phyloP scores from a whole-genome alignment of 2,113 vertebrate genomes.

The Grammomys dolichurus region DNA sequence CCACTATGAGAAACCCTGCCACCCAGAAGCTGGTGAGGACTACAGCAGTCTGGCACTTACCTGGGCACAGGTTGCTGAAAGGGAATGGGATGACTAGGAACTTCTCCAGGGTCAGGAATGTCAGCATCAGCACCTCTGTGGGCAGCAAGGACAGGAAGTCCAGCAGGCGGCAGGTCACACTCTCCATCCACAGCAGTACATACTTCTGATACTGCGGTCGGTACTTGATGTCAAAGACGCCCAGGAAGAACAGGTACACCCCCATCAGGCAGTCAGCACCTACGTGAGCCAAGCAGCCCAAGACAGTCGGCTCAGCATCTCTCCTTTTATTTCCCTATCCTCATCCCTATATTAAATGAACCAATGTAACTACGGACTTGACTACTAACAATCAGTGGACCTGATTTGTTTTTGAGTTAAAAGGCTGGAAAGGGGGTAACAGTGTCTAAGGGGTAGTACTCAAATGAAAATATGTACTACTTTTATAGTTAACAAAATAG shows the following conservation, averaged over 20 bases:
- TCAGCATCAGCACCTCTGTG: conserved; percentile 89
- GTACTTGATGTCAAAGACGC: conserved; percentile 91
- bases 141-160: conserved; percentile 92
- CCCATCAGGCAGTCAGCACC: conserved; percentile 94
- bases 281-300: conserved; percentile 69
- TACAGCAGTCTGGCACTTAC: conserved; percentile 87
- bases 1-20: conserved; percentile 89
- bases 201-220: conserved; percentile 91
- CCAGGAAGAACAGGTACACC: conserved; percentile 91
- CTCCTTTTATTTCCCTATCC: not conserved
- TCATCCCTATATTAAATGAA: not conserved
- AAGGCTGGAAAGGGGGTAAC: not conserved
- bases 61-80: conserved; percentile 89
- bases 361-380: not conserved
- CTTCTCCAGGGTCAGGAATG: conserved; percentile 92
- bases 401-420: not conserved
- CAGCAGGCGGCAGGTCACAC: conserved; percentile 88
- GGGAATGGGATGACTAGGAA: conserved; percentile 92
- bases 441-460: not conserved
- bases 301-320: not conserved
- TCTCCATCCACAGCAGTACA: conserved; percentile 91
- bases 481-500: conserved; percentile 11
- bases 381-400: not conserved
- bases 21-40: conserved; percentile 89
- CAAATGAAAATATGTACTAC: not conserved